Evolutionary conservation across 35 echinoderm and acorn worm genomes (phyloP), one percentile per base, ranked within the genome.

Genomic region (Lytechinus pictus): DNA sequence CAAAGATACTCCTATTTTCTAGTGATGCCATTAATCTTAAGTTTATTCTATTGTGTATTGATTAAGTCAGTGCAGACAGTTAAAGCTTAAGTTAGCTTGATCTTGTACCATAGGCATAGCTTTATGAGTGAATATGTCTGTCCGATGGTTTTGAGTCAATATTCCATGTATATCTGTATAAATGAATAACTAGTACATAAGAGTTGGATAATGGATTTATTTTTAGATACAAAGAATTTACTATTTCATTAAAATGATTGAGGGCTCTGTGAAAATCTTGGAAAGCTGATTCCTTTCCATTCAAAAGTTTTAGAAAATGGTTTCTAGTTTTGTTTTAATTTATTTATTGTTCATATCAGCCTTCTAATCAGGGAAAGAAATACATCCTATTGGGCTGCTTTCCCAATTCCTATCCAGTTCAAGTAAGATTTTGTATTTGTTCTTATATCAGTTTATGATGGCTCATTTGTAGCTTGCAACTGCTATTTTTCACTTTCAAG

Each of bases 91-190:
- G 33, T 44, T n/a, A 79, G 66, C 66, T 8, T 79, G 21, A 79
- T 79, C 3, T 79, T 79, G 66, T 79, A 79, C n/a, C 16, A 79
- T 79, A 79, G 16, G 66, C 66, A 79, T 2, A 79, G 66, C 66
- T 79, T 79, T 19, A 79, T 14, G 3, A 9, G 9, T 11, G 9
- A 79, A 7, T 79, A 79, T 79, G 21, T 24, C 19, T 79, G 21
- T 79, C 66, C 21, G 6, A 24, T 79, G 66, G 19, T 24, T 79
- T n/a, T 79, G 66, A 79, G 21, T 79, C 16, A 24, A 24, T 79
- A n/a, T 79, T 79, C 66, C n/a, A 24, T 79, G 66, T 79, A 79
- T 79, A 79, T 58, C 19, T 79, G 66, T 79, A 79, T 79, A 79
- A 79, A 19, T 16, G n/a, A 79, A 79, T 79, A 79, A n/a, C n/a